Conservation (phyloP, 2,888 invertebrate genomes). For the Melangyna quadrimaculata region DNA sequence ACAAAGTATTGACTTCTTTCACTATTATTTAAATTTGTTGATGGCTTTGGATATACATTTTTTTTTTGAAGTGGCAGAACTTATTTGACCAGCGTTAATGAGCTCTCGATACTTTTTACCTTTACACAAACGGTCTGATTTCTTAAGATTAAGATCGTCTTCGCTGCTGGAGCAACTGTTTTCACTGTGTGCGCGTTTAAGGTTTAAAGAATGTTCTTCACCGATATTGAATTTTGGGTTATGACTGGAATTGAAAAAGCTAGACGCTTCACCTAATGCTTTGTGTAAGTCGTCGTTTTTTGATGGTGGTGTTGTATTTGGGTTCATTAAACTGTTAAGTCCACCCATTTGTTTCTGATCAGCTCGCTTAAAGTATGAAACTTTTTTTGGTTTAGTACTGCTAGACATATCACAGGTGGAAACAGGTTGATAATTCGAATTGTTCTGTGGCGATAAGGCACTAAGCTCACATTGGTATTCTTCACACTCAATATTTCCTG, state of each 20-base stretch:
- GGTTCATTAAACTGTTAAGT: constrained; percentile 87
- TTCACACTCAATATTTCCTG: constrained; percentile 80
- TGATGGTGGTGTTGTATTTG: constrained; percentile 45
- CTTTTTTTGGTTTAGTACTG: constrained; percentile 44
- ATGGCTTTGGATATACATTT: constrained; percentile 9
- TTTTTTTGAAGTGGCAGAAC: constrained; percentile 79
- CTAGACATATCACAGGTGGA: background rate
- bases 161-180: constrained; percentile 75
- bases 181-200: constrained; percentile 68
- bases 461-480: constrained; percentile 76
- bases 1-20: background rate
- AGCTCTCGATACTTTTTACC: constrained; percentile 94
- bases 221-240: constrained; percentile 21
- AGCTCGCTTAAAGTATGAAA: constrained; percentile 85
- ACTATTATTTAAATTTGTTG: constrained; percentile 6
- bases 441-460: constrained; percentile 69
- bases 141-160: constrained; percentile 75
- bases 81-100: constrained; percentile 87
- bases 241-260: constrained; percentile 74
- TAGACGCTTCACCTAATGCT: constrained; percentile 77
- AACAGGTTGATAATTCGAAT: background rate
- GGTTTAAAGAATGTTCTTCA: constrained; percentile 23
- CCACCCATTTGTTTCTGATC: constrained; percentile 95
- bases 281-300: constrained; percentile 74
- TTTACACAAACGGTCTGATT: constrained; percentile 89